Evolutionary conservation across 2,113 vertebrate species (phyloP).

Genomic region (Amphiprion percula): DNA sequence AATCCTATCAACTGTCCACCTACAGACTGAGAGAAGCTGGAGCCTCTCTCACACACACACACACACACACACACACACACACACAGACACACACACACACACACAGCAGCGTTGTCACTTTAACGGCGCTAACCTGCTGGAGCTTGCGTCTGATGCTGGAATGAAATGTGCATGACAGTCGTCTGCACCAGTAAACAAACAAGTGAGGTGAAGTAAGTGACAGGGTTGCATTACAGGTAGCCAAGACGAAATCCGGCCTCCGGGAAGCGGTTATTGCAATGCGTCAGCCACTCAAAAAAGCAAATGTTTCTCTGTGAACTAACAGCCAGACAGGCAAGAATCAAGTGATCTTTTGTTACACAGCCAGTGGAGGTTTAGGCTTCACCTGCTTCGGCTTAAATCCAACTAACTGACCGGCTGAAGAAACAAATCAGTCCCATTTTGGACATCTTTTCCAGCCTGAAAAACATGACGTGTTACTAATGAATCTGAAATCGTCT

Average conservation of each 20-base stretch:
- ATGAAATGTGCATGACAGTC: constrained; percentile 51
- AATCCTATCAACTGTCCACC: constrained; percentile 67
- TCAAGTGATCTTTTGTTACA: constrained; percentile 18
- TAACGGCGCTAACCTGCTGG: constrained; percentile 50
- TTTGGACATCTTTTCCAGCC: not conserved
- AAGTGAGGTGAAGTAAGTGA: constrained; percentile 43
- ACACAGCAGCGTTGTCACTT: constrained; percentile 48
- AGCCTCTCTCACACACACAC: constrained; percentile 15
- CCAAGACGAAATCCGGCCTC: constrained; percentile 9
- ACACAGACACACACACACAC: constrained; percentile 4
- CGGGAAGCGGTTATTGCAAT: not conserved
- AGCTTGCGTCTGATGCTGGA: constrained; percentile 34
- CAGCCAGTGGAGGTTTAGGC: not conserved
- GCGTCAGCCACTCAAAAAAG: not conserved
- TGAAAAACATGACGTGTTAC: not conserved
- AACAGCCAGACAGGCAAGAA: constrained; percentile 5
- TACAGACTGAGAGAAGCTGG: constrained; percentile 53
- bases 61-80: not conserved
- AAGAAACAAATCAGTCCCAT: constrained; percentile 31
- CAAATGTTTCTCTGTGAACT: not conserved
- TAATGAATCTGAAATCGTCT: constrained; percentile 25
- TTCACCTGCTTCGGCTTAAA: constrained; percentile 4
- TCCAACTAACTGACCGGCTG: constrained; percentile 24
- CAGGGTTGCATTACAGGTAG: constrained; percentile 23
- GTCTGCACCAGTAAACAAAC: constrained; percentile 54